Percentiles rank a stretch among this genome's conserved stretches.
Conservation (phyloP, 2,797 vertebrate genomes). For the Pachyuromys duprasi region DNA sequence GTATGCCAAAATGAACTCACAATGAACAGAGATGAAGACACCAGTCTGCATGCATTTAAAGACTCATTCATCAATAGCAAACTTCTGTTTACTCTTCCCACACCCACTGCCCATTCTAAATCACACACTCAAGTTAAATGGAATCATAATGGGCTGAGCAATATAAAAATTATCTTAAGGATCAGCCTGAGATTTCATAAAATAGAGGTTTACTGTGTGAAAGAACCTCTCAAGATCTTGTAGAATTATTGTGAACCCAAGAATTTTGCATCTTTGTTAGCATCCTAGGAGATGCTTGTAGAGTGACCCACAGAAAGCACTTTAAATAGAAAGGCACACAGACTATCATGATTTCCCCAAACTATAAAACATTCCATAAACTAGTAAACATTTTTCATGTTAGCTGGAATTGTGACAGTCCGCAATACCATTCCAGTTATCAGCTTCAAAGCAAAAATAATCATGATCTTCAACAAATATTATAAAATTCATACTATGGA, state of each 20-base stretch:
- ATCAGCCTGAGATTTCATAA: background rate
- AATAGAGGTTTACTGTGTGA: background rate
- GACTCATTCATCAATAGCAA: constrained; percentile 19
- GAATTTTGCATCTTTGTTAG: constrained; percentile 4
- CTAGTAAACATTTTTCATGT: background rate
- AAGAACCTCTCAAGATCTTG: background rate
- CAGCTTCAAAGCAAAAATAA: background rate
- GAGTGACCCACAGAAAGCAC: background rate
- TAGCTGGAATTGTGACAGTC: constrained; percentile 40
- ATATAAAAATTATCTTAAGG: constrained; percentile 1
- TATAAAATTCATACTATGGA: constrained; percentile 13
- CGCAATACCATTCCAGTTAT: background rate
- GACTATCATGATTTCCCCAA: background rate
- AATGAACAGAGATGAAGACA: constrained; percentile 43
- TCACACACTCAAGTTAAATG: background rate
- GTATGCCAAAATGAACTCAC: constrained; percentile 40
- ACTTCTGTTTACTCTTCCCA: constrained; percentile 14
- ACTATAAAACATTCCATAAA: background rate
- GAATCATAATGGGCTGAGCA: background rate
- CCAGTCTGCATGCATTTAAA: constrained; percentile 48
- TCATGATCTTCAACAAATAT: constrained; percentile 40
- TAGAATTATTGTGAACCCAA: background rate
- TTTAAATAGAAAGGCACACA: background rate
- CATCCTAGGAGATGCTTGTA: background rate
- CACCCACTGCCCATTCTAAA: background rate